phyloP scores from a whole-genome alignment of 2,113 vertebrate species.

The Rhinopomastus cyanomelas region DNA sequence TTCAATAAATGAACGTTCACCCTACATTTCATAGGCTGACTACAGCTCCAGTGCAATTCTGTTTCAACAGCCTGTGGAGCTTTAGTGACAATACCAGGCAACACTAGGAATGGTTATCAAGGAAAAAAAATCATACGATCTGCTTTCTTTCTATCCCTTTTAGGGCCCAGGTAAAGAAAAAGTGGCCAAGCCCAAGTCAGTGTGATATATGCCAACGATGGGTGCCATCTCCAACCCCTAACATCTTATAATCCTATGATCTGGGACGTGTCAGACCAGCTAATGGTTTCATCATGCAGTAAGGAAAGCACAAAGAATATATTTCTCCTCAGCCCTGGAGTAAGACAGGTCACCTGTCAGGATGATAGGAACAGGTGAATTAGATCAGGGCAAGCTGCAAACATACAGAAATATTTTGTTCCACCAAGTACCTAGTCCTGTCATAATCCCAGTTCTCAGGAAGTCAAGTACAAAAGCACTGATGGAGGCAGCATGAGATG shows the following conservation, averaged over 20 bases:
- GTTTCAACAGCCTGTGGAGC: not conserved
- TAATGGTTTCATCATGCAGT: not conserved
- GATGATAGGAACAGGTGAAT: not conserved
- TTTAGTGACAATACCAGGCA: not conserved
- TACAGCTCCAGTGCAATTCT: not conserved
- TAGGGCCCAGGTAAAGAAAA: not conserved
- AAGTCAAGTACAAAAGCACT: not conserved
- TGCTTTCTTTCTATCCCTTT: not conserved
- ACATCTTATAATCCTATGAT: too few relatives aligned
- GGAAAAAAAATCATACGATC: not conserved
- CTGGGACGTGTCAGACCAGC: not conserved
- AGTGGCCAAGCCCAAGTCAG: not conserved
- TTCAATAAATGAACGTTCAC: not conserved
- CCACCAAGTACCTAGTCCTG: not conserved
- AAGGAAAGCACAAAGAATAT: not conserved
- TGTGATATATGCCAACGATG: not conserved
- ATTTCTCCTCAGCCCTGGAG: not conserved
- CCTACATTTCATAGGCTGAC: not conserved
- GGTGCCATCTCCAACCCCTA: too few relatives aligned
- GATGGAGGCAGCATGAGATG: not conserved
- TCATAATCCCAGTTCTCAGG: not conserved
- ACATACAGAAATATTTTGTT: not conserved
- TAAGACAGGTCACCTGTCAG: not conserved
- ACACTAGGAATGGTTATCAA: not conserved
- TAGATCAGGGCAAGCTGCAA: not conserved